A percentile compares a stretch with the other conserved stretches of the same genome.
Evolutionary conservation across 1,140 invertebrate species (phyloP).

Genomic region (Musca domestica): DNA sequence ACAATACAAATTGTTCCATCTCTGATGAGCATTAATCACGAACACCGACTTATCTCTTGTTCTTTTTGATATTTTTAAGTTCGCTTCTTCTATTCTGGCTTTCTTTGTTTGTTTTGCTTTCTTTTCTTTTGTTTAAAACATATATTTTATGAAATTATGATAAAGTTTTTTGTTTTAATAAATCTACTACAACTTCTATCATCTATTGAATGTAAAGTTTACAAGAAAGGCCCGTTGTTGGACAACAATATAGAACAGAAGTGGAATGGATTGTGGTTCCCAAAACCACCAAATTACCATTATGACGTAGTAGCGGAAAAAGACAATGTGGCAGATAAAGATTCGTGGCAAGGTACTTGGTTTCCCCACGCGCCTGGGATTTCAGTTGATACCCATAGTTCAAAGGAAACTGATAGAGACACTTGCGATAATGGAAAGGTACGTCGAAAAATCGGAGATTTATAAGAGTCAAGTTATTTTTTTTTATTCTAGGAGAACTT

Average conservation of each 20-base stretch:
- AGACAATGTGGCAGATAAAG: slow-evolving; percentile 13
- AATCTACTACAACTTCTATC: neutral
- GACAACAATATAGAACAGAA: neutral
- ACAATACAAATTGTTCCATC: too few relatives aligned
- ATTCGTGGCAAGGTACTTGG: slow-evolving; percentile 35
- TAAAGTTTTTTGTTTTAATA: neutral
- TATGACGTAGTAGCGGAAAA: neutral
- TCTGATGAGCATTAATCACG: too few relatives aligned
- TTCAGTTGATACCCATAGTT: neutral
- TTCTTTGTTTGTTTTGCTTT: too few relatives aligned
- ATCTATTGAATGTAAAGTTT: neutral
- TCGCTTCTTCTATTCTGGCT: too few relatives aligned
- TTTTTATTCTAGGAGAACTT: slow-evolving; percentile 43
- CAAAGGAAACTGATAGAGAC: neutral
- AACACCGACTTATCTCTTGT: too few relatives aligned
- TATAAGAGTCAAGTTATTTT: neutral
- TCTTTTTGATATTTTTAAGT: too few relatives aligned
- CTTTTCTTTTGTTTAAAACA: neutral
- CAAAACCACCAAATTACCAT: slow-evolving; percentile 29
- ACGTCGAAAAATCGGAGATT: too few relatives aligned
- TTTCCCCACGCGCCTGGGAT: slow-evolving; percentile 28
- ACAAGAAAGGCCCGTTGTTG: neutral
- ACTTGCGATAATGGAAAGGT: slow-evolving; percentile 12
- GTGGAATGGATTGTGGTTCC: slow-evolving; percentile 32
- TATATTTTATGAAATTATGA: neutral